These are phyloP conservation scores for Nebria salina DNA, from an alignment of 2,888 invertebrate genomes.

Conservation along the genomic window DNA sequence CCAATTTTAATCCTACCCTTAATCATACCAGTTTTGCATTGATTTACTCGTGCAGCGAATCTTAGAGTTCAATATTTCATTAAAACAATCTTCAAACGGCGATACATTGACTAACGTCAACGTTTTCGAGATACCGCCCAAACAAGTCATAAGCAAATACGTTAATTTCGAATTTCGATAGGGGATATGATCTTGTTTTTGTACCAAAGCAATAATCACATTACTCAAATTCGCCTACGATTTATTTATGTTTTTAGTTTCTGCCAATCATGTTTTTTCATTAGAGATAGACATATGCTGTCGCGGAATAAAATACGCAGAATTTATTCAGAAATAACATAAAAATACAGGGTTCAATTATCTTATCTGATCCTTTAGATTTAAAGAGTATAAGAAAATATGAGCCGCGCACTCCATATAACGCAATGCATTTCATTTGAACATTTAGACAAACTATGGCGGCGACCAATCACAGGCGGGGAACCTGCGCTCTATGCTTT, in stretches of 20 bases:
- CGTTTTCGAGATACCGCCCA: constrained; percentile 93
- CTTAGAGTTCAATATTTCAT: constrained; percentile 91
- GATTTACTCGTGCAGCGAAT: constrained; percentile 89
- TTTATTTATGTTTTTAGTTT: constrained; percentile 87
- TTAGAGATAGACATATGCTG: too few species aligned
- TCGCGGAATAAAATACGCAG: too few species aligned
- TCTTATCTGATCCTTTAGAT: too few species aligned
- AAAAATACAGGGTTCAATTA: too few species aligned
- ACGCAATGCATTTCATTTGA: too few species aligned
- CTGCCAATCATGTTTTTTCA: constrained; percentile 72
- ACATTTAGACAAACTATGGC: too few species aligned
- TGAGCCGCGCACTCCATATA: too few species aligned
- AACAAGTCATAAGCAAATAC: constrained; percentile 86
- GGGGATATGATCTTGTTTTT: constrained; percentile 86
- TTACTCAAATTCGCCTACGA: constrained; percentile 83
- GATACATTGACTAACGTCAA: constrained; percentile 93
- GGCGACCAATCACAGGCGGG: too few species aligned
- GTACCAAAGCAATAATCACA: constrained; percentile 82
- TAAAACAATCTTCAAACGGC: constrained; percentile 83
- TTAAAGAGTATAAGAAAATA: too few species aligned
- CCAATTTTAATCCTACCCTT: too few species aligned
- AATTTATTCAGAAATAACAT: too few species aligned
- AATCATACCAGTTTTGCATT: constrained; percentile 79
- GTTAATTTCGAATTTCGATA: constrained; percentile 92
- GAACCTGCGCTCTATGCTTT: too few species aligned